A percentile compares a stretch with the other conserved stretches of the same genome.
These are phyloP conservation scores for Oscheius onirici DNA, from an alignment of 2,888 invertebrate species.

Conservation along the genomic window DNA sequence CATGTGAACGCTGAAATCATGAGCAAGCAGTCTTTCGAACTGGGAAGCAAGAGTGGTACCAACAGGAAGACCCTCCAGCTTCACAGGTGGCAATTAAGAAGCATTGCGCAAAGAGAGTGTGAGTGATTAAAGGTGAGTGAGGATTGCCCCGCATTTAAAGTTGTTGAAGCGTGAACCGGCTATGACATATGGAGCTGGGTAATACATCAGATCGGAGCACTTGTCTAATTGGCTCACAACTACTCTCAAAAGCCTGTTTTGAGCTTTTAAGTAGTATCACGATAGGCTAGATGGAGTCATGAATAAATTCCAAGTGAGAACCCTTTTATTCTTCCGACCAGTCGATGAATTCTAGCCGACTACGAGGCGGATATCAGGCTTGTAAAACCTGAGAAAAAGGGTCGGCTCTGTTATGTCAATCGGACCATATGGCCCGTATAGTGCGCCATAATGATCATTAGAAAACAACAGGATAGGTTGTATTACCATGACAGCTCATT, in stretches of 20 bases:
- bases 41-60: neutral
- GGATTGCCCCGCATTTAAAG: conserved; percentile 20
- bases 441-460: conserved; percentile 23
- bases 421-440: conserved; percentile 20
- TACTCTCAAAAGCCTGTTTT: conserved; percentile 7
- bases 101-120: conserved; percentile 22
- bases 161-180: conserved; percentile 29
- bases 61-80: conserved; percentile 21
- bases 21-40: too few relatives aligned
- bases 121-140: conserved; percentile 32
- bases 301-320: conserved; percentile 15
- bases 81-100: conserved; percentile 26
- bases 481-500: conserved; percentile 28
- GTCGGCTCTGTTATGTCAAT: neutral
- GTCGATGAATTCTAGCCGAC: conserved; percentile 6
- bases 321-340: neutral
- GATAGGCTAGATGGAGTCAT: neutral
- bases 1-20: too few relatives aligned
- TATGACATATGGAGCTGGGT: conserved; percentile 29
- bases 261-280: neutral
- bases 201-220: conserved; percentile 22
- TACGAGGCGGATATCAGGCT: neutral
- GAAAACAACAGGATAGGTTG: conserved; percentile 21
- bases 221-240: conserved; percentile 25
- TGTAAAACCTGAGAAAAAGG: conserved; percentile 13